Base-by-base conservation (phyloP, 2,797 vertebrate species). In the Loris lydekkerianus region DNA sequence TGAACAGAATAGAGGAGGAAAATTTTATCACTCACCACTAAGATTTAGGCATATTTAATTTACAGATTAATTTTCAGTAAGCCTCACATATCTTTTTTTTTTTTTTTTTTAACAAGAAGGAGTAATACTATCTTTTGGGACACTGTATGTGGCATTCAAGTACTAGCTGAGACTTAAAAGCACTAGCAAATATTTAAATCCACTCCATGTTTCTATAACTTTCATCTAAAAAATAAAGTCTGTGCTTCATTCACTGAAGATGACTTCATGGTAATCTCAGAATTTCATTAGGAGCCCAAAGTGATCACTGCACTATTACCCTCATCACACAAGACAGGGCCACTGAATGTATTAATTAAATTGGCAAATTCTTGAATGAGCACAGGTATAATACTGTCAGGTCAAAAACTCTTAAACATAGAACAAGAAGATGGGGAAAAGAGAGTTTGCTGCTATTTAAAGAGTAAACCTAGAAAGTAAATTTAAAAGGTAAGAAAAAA, bases 21-120 rank as follows among this genome's bases (percentile, higher is more conserved):
- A 84, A 89, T 61, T 49, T 86, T 95, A 78, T 61, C 17, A 84
- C 9, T 76, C 40, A 86, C n/a, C 65, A 91, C 40, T 58, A 86
- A 94, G 4, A 72, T 67, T 80, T 69, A 76, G n/a, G n/a, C n/a
- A 78, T 77, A 83, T 67, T 87, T 76, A 40, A 93, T 56, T 76
- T 80, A 40, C 3, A 58, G 53, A 56, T 61, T 96, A 80, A 76
- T 90, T 97, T 92, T 90, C 37, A 96, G 46, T 76, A n/a, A 93
- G 61, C 27, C 31, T 94, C 61, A 94, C 20, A 56, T 69, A 72
- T 63, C 34, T 34, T 34, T 46, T 11, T 11, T 46, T 46, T 46
- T 49, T 49, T 49, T 49, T 49, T 88, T 60, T 37, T 29, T 25
- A 58, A 92, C 77, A 53, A 46, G 4, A 89, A 87, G n/a, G n/a